Percentiles rank a stretch among this genome's conserved stretches.
phyloP scores from a whole-genome alignment of 2,888 invertebrate species.

The Aphidoletes aphidimyza region DNA sequence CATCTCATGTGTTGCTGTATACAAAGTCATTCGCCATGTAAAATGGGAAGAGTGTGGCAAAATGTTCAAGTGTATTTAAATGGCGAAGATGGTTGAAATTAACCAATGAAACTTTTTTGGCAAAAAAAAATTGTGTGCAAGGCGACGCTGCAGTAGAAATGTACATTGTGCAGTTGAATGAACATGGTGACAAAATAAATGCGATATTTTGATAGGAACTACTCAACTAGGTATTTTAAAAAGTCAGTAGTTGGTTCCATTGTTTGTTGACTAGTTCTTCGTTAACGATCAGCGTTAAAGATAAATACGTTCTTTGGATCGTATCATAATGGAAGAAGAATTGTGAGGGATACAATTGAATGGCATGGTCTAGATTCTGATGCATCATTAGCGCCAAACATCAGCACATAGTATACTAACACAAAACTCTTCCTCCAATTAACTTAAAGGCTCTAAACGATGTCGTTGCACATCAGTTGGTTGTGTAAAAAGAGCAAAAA shows the following conservation, averaged over 20 bases:
- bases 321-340: no score
- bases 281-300: no score
- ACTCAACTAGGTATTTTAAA: no score
- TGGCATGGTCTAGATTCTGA: no score
- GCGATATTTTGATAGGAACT: neutral
- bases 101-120: neutral
- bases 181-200: neutral
- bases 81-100: neutral
- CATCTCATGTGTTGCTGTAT: no score
- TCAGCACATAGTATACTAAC: neutral
- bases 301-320: no score
- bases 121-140: neutral
- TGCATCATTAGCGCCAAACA: neutral
- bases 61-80: neutral
- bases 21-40: neutral
- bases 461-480: slow-evolving; percentile 6
- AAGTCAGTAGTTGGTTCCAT: no score
- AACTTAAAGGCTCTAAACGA: slow-evolving; percentile 11
- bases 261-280: no score
- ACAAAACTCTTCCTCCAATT: neutral
- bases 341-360: no score
- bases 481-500: neutral
- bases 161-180: neutral
- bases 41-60: neutral
- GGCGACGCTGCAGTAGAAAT: neutral